These are phyloP conservation scores for Ladona fulva DNA, from an alignment of 1,140 invertebrate genomes.

Conservation along the genomic window DNA sequence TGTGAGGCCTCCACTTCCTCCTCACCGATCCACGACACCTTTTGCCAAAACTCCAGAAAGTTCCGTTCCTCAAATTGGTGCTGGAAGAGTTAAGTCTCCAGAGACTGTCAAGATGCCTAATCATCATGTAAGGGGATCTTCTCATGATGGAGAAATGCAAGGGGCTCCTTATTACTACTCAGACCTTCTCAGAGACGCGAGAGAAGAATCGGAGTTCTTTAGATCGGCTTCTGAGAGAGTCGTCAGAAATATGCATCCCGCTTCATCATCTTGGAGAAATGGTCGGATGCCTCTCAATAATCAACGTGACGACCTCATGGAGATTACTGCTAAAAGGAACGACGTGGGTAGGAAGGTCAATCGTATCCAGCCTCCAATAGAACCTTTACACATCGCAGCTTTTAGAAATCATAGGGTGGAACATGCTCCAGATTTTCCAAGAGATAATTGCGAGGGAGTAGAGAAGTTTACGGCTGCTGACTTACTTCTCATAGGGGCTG, in stretches of 20 bases:
- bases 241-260: constrained; percentile 18
- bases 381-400: background rate
- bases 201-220: constrained; percentile 19
- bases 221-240: constrained; percentile 24
- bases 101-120: background rate
- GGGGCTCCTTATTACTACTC: constrained; percentile 79
- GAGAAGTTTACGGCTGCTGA: background rate
- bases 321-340: constrained; percentile 48
- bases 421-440: background rate
- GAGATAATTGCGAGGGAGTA: background rate
- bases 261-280: background rate
- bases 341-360: constrained; percentile 72
- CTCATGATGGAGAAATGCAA: constrained; percentile 21
- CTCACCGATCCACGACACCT: background rate
- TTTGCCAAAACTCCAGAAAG: background rate
- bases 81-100: background rate
- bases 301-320: constrained; percentile 26
- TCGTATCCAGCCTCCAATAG: constrained; percentile 42
- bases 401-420: background rate
- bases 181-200: constrained; percentile 45
- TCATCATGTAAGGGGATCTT: background rate
- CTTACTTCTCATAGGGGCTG: background rate
- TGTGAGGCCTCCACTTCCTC: background rate
- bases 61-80: background rate
- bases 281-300: constrained; percentile 22